Evolutionary conservation across 2,888 invertebrate genomes (phyloP).

Genomic region (Dryomyza anilis): DNA sequence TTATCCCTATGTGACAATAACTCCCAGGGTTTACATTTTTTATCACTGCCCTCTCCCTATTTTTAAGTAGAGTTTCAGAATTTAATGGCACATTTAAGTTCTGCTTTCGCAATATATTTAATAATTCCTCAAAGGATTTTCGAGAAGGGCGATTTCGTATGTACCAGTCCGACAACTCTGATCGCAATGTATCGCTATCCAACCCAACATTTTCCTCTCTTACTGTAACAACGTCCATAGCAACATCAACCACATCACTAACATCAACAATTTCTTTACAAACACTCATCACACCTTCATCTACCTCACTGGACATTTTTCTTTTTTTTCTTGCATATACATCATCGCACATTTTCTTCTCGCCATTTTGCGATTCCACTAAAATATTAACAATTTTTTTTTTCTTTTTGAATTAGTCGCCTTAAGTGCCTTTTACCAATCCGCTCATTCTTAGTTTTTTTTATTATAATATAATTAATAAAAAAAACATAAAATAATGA

Average conservation of each 20-base stretch:
- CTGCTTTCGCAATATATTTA: background rate
- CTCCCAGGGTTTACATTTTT: background rate
- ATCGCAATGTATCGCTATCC: background rate
- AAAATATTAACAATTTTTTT: background rate
- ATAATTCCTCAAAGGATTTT: background rate
- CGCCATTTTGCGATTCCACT: background rate
- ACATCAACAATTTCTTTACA: too few species aligned
- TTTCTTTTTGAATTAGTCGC: background rate
- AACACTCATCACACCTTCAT: too few species aligned
- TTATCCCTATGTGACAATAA: background rate
- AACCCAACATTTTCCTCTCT: background rate
- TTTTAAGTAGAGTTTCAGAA: background rate
- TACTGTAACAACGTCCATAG: background rate
- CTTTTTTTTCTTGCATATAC: background rate
- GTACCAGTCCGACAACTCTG: background rate
- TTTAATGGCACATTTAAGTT: background rate
- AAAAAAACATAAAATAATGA: too few species aligned
- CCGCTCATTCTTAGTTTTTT: too few species aligned
- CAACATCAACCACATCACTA: background rate
- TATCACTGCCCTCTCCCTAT: background rate
- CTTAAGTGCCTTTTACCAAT: background rate
- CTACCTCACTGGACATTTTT: too few species aligned
- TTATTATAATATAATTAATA: too few species aligned
- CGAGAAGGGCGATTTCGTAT: background rate
- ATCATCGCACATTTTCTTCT: background rate